Evolutionary conservation across 2,113 vertebrate species (phyloP).

Genomic region (Lichenostomus cassidix): DNA sequence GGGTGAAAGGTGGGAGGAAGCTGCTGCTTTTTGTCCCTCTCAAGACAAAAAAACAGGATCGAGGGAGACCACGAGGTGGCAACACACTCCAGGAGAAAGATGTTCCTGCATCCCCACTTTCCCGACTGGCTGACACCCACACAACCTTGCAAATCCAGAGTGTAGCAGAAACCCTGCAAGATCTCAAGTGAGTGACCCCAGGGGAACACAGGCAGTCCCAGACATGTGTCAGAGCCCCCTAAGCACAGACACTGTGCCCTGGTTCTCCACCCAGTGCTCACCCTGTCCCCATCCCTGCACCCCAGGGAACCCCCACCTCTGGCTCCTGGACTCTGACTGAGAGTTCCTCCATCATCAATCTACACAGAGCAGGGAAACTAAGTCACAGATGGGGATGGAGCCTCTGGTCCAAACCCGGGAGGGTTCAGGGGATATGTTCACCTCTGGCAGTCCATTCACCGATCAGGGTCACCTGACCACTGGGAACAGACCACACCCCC

Average conservation of each 20-base stretch:
- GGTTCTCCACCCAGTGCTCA: neutral
- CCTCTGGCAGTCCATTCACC: neutral
- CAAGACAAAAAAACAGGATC: neutral
- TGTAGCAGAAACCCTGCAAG: neutral
- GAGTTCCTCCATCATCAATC: neutral
- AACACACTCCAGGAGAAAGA: constrained; percentile 20
- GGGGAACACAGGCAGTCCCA: neutral
- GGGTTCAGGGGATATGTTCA: neutral
- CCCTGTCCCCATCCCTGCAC: neutral
- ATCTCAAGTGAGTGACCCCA: neutral
- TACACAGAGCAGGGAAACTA: neutral
- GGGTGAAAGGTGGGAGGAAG: neutral
- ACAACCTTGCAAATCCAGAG: neutral
- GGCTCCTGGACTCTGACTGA: neutral
- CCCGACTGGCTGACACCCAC: neutral
- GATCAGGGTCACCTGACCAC: neutral
- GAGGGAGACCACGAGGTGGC: constrained; percentile 52
- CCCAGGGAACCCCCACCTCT: neutral
- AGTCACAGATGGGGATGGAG: neutral
- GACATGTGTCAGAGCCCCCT: neutral
- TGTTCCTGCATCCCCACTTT: neutral
- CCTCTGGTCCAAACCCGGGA: neutral
- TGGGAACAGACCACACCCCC: neutral
- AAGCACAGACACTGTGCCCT: neutral
- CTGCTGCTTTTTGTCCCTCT: neutral